Base-by-base conservation (phyloP, 2,113 vertebrate species). In the Charadrius vociferus region DNA sequence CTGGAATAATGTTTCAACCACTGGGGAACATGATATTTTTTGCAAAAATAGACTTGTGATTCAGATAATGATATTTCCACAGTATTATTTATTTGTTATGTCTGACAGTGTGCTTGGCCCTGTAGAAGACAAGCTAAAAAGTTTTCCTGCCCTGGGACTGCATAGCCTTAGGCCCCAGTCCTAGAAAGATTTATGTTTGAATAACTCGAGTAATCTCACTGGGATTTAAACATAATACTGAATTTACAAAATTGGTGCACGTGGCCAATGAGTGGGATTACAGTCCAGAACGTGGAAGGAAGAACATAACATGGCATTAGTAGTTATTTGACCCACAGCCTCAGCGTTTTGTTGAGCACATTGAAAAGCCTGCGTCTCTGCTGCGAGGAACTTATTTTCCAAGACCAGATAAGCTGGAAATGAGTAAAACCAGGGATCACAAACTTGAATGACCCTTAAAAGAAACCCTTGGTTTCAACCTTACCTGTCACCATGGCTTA, bases 61-160 rank as follows among this genome's bases (percentile, higher is more conserved):
- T 92, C 82, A 93, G 71, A 90, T 95, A 92, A 94, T 95, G 90
- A 73, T 92, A 71, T 94, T 97, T 96, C 93, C 82, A 95, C 59
- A 59, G 29, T 66, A 62, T 96, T 93, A 94, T 94, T 94, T 97
- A 94, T 94, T 96, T 94, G 70, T 96, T 88, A 81, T 88, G 82
- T 93, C 93, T 95, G 92, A 94, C 88, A 90, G 65, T 67, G 47
- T 83, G 36, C 59, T 81, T 88, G 86, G 90, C 37, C 88, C 27
- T 90, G 41, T 67, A 93, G 67, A 92, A 86, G 79, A 83, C 71
- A 93, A 93, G 27, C 75, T 83, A 92, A 90, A 94, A 90, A 83
- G 13, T 58, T 90, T 96, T 92, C 68, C 74, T 96, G 45, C 50
- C 88, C 47, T 73, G 90, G n/a, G 79, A 95, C 66, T 88, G 5